Conservation (phyloP, 2,113 vertebrate species). For the Nothoprocta pentlandii region DNA sequence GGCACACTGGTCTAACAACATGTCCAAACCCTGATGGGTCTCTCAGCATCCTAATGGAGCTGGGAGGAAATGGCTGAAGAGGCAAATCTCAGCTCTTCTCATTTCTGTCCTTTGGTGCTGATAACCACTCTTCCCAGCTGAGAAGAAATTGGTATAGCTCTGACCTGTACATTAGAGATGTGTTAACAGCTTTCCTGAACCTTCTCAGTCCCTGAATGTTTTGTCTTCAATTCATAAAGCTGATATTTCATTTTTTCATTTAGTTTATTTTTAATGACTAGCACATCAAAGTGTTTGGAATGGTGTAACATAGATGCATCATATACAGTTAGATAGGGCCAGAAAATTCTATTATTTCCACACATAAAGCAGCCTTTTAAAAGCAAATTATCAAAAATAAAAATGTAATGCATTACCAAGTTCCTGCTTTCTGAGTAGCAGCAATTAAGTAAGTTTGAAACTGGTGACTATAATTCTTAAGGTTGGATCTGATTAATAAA, state of each 20-base stretch:
- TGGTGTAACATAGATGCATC: neutral
- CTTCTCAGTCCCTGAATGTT: neutral
- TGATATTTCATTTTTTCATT: neutral
- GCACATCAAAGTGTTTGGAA: slow-evolving; percentile 27
- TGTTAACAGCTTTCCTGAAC: neutral
- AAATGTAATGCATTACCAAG: slow-evolving; percentile 55
- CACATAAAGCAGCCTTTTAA: slow-evolving; percentile 34
- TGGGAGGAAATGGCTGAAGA: neutral
- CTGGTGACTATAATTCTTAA: slow-evolving; percentile 71
- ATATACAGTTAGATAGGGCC: neutral
- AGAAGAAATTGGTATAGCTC: neutral
- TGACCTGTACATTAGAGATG: neutral
- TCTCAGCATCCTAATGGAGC: neutral
- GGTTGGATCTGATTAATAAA: slow-evolving; percentile 77
- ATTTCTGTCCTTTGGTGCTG: neutral
- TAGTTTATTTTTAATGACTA: neutral
- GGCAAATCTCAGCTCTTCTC: neutral
- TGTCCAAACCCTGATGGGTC: neutral
- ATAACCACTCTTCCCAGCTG: neutral
- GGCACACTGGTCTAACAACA: neutral
- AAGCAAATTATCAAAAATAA: slow-evolving; percentile 67
- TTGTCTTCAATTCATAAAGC: neutral
- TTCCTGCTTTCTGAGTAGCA: slow-evolving; percentile 62
- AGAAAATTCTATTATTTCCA: neutral
- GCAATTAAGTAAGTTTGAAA: slow-evolving; percentile 76